Evolutionary conservation across 2,888 invertebrate genomes (phyloP).

Genomic region (Keiferia lycopersicella): DNA sequence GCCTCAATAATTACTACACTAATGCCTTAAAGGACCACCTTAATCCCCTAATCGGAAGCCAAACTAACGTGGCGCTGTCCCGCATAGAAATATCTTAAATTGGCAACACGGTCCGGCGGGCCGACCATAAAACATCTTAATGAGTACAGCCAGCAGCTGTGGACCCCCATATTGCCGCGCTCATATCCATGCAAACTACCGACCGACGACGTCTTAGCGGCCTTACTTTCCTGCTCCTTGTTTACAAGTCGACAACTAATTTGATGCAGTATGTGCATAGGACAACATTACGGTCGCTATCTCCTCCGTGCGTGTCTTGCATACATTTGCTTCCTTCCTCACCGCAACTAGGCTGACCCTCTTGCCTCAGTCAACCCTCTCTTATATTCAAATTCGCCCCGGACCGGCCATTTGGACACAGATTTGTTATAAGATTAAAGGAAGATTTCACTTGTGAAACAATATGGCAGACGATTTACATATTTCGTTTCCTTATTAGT

Average conservation of each 20-base stretch:
- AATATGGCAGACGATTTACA: conserved; percentile 81
- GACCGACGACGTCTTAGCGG: conserved; percentile 73
- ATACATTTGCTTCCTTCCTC: conserved; percentile 74
- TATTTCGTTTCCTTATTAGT: conserved; percentile 82
- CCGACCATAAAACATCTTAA: conserved; percentile 82
- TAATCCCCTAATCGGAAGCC: conserved; percentile 81
- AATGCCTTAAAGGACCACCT: conserved; percentile 78
- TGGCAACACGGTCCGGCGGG: conserved; percentile 79
- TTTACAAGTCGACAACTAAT: conserved; percentile 82
- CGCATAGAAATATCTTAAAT: conserved; percentile 82
- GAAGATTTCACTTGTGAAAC: conserved; percentile 82
- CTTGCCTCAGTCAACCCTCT: conserved; percentile 62
- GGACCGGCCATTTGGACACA: conserved; percentile 81
- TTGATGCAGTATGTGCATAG: conserved; percentile 83
- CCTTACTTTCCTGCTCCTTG: conserved; percentile 76
- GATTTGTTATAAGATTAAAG: conserved; percentile 83
- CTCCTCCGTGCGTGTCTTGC: conserved; percentile 78
- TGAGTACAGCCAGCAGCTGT: conserved; percentile 80
- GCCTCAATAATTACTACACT: conserved; percentile 72
- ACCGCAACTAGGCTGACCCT: conserved; percentile 71
- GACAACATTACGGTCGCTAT: conserved; percentile 79
- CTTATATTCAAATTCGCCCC: conserved; percentile 77
- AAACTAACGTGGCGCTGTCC: conserved; percentile 78
- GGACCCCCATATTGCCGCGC: conserved; percentile 78
- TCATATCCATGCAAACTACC: conserved; percentile 82